phyloP scores from a whole-genome alignment of 2,113 vertebrate genomes.

The Leucosticte australis region DNA sequence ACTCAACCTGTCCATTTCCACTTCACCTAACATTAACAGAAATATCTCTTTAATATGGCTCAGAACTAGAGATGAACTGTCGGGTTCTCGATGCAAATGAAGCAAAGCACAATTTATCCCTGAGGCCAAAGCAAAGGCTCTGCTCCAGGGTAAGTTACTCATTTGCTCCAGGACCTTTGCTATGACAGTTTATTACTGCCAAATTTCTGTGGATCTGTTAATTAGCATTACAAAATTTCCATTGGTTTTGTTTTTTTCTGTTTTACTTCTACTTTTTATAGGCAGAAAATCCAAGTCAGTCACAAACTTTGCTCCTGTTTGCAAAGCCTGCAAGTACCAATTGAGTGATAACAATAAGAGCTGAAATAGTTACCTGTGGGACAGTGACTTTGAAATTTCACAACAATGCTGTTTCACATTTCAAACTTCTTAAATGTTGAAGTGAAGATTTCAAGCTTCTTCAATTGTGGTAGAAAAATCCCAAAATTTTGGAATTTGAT shows the following conservation, averaged over 20 bases:
- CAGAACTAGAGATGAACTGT: not conserved
- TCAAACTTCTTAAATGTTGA: not conserved
- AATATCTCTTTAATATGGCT: not conserved
- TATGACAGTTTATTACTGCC: not conserved
- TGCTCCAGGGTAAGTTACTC: not conserved
- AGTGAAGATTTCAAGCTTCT: not conserved
- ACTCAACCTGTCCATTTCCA: not conserved
- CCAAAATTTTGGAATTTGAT: not conserved
- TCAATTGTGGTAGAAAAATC: not conserved
- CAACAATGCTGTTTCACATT: not conserved
- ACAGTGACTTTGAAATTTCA: not conserved
- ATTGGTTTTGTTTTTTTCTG: not conserved
- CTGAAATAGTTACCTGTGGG: not conserved
- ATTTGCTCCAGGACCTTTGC: not conserved
- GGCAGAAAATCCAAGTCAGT: not conserved
- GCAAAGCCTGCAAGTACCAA: not conserved
- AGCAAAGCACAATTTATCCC: not conserved
- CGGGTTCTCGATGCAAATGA: not conserved
- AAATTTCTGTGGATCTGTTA: not conserved
- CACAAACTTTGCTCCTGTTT: not conserved
- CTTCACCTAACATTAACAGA: not conserved
- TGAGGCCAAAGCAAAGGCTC: not conserved
- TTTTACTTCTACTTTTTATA: not conserved
- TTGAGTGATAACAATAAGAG: not conserved
- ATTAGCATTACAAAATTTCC: not conserved